Percentiles rank a stretch among this genome's conserved stretches.
phyloP scores from a whole-genome alignment of 2,113 vertebrate genomes.

The Puffinus mauretanicus region DNA sequence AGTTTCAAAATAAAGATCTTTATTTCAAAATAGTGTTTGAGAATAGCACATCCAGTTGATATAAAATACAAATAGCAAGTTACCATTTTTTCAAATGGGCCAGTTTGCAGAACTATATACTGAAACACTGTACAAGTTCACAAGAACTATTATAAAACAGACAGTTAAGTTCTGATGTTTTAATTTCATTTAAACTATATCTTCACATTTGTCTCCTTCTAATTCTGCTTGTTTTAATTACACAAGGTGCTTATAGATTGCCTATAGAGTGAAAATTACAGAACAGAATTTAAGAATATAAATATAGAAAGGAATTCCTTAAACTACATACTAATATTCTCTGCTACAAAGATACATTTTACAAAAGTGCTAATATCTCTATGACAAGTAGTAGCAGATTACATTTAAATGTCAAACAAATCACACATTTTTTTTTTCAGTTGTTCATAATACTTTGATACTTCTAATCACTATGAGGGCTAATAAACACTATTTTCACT shows the following conservation, averaged over 20 bases:
- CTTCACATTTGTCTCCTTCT: constrained; percentile 72
- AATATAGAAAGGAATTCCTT: constrained; percentile 63
- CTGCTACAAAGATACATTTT: constrained; percentile 68
- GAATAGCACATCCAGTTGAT: constrained; percentile 69
- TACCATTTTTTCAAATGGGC: constrained; percentile 46
- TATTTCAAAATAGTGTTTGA: constrained; percentile 76
- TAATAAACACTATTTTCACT: constrained; percentile 38
- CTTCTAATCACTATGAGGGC: constrained; percentile 38
- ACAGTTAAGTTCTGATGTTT: constrained; percentile 25
- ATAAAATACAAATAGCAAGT: constrained; percentile 63
- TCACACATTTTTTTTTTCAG: background rate
- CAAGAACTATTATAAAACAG: constrained; percentile 47
- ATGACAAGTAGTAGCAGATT: constrained; percentile 64
- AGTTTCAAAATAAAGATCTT: constrained; percentile 70
- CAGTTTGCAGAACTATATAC: constrained; percentile 26
- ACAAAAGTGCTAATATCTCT: constrained; percentile 68
- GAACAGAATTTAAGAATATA: constrained; percentile 55
- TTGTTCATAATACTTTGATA: constrained; percentile 20
- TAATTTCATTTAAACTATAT: constrained; percentile 40
- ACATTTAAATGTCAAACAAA: constrained; percentile 65
- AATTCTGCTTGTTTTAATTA: constrained; percentile 31
- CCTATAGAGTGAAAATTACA: constrained; percentile 37
- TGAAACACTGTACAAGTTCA: constrained; percentile 48
- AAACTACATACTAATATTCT: constrained; percentile 59
- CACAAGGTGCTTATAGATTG: constrained; percentile 59